These are phyloP conservation scores for Strigops habroptila DNA, from an alignment of 2,113 vertebrate species.

Conservation along the genomic window DNA sequence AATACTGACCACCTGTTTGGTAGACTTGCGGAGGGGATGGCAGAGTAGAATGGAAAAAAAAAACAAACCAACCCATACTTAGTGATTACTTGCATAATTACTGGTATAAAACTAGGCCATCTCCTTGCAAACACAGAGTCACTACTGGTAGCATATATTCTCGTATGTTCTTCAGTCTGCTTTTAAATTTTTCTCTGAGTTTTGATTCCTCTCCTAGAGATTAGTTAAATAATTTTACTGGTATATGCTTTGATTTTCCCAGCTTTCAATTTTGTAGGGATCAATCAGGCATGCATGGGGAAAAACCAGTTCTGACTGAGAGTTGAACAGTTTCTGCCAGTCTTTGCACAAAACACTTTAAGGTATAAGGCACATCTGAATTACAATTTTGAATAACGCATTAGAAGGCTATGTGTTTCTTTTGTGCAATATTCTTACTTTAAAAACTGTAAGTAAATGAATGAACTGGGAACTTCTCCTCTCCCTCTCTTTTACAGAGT, in stretches of 20 bases:
- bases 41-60: neutral
- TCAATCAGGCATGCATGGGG: neutral
- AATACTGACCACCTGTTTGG: neutral
- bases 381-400: neutral
- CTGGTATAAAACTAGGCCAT: neutral
- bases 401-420: neutral
- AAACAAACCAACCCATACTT: neutral
- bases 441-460: neutral
- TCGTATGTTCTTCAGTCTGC: neutral
- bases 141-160: neutral
- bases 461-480: neutral
- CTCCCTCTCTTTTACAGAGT: conserved; percentile 73
- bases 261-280: neutral
- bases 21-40: too few species aligned
- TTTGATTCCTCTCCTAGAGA: neutral
- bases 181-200: neutral
- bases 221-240: neutral
- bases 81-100: neutral
- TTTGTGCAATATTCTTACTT: neutral
- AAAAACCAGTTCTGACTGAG: neutral
- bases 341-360: neutral
- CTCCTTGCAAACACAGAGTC: neutral
- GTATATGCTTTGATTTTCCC: neutral
- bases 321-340: neutral
- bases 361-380: neutral